Evolutionary conservation across 1,140 invertebrate genomes (phyloP).

Genomic region (Pollicipes pollicipes): DNA sequence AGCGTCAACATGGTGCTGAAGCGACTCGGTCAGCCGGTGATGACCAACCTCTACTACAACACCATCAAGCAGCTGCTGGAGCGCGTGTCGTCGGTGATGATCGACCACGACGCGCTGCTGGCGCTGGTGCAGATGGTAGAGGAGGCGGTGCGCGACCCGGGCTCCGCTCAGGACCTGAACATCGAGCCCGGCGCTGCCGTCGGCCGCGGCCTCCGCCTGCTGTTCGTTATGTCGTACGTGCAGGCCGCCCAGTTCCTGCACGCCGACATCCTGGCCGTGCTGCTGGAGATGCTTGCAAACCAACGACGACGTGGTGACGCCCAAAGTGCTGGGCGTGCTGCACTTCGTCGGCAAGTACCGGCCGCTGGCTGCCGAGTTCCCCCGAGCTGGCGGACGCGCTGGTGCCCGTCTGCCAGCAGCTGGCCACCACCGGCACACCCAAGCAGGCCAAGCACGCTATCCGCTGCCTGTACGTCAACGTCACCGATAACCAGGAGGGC

Average conservation of each 20-base stretch:
- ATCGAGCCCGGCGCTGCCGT: conserved; percentile 58
- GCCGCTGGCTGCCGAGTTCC: conserved; percentile 48
- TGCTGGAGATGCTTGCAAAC: conserved; percentile 51
- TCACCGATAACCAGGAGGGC: conserved; percentile 48
- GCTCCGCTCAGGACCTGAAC: conserved; percentile 44
- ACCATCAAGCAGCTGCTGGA: conserved; percentile 88
- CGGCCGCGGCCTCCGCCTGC: conserved; percentile 58
- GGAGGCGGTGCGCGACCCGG: conserved; percentile 26
- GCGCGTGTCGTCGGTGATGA: conserved; percentile 83
- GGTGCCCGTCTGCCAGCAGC: conserved; percentile 65
- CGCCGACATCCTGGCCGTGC: conserved; percentile 56
- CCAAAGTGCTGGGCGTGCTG: conserved; percentile 57
- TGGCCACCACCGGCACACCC: conserved; percentile 67
- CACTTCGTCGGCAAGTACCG: conserved; percentile 75
- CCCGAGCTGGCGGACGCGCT: conserved; percentile 37
- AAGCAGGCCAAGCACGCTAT: conserved; percentile 94
- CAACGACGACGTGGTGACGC: conserved; percentile 63
- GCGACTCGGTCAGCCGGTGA: conserved; percentile 77
- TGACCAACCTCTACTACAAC: conserved; percentile 88
- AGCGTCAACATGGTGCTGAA: conserved; percentile 62
- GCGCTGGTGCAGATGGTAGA: conserved; percentile 21
- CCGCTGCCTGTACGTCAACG: conserved; percentile 65
- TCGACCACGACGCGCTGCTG: conserved; percentile 68
- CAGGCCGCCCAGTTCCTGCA: conserved; percentile 84
- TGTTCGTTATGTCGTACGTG: conserved; percentile 68